A percentile compares a stretch with the other conserved stretches of the same genome.
phyloP scores from a whole-genome alignment of 2,113 vertebrate species.

The Grus americana region DNA sequence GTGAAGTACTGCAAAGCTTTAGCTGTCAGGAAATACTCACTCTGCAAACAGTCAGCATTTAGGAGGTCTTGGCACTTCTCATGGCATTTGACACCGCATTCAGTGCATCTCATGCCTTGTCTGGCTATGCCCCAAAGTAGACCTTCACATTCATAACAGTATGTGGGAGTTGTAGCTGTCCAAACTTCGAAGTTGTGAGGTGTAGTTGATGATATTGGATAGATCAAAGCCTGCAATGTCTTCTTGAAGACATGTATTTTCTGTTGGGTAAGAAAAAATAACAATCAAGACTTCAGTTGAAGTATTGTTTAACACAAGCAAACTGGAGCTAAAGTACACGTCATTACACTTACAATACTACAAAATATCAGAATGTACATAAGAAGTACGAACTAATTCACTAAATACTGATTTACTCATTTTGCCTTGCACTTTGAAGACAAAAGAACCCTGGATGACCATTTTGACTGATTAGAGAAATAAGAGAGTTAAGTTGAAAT shows the following conservation, averaged over 20 bases:
- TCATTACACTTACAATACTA: not conserved
- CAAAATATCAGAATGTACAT: not conserved
- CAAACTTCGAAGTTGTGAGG: slow-evolving; percentile 98
- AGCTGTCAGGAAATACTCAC: slow-evolving; percentile 79
- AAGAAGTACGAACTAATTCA: not conserved
- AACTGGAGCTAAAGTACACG: not conserved
- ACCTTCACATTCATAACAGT: slow-evolving; percentile 97
- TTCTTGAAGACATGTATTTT: slow-evolving; percentile 97
- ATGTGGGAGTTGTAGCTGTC: slow-evolving; percentile 96
- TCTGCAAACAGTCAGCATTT: slow-evolving; percentile 96
- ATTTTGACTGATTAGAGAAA: not conserved
- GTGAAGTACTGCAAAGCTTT: not conserved
- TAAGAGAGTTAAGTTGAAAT: not conserved
- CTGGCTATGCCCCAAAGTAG: slow-evolving; percentile 97
- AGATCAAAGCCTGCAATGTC: slow-evolving; percentile 95
- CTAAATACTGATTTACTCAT: not conserved
- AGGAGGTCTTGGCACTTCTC: slow-evolving; percentile 98
- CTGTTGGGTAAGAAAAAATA: slow-evolving; percentile 66
- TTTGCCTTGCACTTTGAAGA: not conserved
- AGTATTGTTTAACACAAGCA: not conserved
- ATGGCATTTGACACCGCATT: slow-evolving; percentile 97
- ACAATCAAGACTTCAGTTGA: not conserved
- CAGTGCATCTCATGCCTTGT: slow-evolving; percentile 94
- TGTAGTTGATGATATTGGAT: slow-evolving; percentile 96
- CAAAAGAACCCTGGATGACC: not conserved